Conservation (phyloP, 2,113 vertebrate genomes). For the Caranx ignobilis region DNA sequence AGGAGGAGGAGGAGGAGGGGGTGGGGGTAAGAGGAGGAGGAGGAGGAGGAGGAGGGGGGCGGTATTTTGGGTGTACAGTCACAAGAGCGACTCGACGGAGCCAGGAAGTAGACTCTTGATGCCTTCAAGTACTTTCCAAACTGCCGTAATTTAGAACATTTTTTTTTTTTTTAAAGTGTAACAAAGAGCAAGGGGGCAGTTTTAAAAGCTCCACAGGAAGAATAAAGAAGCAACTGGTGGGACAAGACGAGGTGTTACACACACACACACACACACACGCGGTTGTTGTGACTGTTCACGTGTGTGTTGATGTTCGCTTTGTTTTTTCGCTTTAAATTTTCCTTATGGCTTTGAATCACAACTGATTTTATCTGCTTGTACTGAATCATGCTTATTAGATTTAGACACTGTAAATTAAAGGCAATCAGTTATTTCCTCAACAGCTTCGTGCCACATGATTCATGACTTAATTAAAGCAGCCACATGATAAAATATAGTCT, state of each 20-base stretch:
- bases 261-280: too few species aligned
- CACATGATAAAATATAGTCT: neutral
- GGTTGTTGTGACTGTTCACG: neutral
- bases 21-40: neutral
- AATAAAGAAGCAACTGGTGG: neutral
- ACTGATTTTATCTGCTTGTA: neutral
- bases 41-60: conserved; percentile 17
- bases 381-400: neutral
- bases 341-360: neutral
- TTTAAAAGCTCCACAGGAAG: neutral
- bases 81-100: conserved; percentile 81
- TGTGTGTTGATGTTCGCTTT: neutral
- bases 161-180: neutral
- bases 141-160: conserved; percentile 40
- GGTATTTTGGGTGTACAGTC: conserved; percentile 78
- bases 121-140: conserved; percentile 66
- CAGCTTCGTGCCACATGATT: neutral
- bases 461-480: neutral
- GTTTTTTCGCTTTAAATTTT: neutral
- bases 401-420: neutral
- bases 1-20: neutral
- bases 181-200: neutral
- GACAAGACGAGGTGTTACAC: neutral
- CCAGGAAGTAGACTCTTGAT: conserved; percentile 80
- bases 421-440: neutral